Base-by-base conservation (phyloP, 2,113 vertebrate genomes). In the Sarotherodon lohbergeri region DNA sequence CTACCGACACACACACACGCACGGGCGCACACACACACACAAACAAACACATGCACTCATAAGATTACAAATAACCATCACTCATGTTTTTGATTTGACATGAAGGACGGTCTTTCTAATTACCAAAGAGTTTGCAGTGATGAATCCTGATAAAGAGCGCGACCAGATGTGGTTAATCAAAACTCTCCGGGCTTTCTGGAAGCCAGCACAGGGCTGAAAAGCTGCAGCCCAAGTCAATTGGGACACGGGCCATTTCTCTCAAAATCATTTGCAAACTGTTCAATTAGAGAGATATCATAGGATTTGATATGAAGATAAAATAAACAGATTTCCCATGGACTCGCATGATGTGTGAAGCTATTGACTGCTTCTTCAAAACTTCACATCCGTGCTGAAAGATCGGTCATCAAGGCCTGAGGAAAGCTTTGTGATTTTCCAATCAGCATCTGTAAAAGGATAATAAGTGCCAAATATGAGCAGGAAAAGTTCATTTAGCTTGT, bases 41-140 rank as follows among this genome's bases (percentile, higher is more conserved):
- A 86, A 57, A 81, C 83, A 86, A 57, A 85, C 48, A 78, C 83
- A 84, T 80, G 59, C 78, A 87, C 84, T 89, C 73, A 80, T 61
- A 86, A 86, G 78, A 95, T 88, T 91, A 93, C 90, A 94, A 93
- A 91, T 87, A 89, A 88, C 91, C 91, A 94, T 94, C 94, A 90
- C 89, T 96, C 93, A 94, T 93, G 80, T 91, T 93, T 94, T 88
- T 89, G 90, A 94, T 91, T 90, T 86, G 92, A 95, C 92, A 90
- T 90, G 92, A 93, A 93, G 92, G 90, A 91, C 83, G 50, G 88
- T 88, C 85, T 91, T 83, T 90, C 85, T 91, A 94, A 94, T 94
- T 93, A 91, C 83, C 55, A 89, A 89, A 91, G 92, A 86, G 90
- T 92, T 92, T 73, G 84, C 86, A 29, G 56, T 82, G 85, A 94